These are phyloP conservation scores for Varecia variegata DNA, from an alignment of 2,797 vertebrate species.

Conservation along the genomic window DNA sequence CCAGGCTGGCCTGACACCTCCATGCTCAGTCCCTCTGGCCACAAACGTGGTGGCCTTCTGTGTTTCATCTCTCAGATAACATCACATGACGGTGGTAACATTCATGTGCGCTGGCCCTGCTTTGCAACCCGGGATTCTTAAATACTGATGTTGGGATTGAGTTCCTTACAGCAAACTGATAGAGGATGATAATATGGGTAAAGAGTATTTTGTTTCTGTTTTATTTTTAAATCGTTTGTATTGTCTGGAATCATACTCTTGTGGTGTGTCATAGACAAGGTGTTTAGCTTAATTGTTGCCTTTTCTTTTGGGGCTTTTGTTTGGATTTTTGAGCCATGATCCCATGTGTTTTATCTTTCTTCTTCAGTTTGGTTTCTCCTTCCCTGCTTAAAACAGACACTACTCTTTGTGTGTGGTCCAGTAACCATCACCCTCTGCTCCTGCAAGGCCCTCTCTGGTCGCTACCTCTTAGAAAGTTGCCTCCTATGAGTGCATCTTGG, in stretches of 20 bases:
- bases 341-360: background rate
- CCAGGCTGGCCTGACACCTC: background rate
- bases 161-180: background rate
- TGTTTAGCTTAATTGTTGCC: background rate
- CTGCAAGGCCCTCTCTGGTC: background rate
- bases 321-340: background rate
- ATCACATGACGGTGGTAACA: too few relatives aligned
- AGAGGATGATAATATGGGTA: background rate
- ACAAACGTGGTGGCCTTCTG: background rate
- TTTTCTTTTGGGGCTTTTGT: background rate
- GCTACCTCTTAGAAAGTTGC: background rate
- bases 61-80: background rate
- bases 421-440: background rate
- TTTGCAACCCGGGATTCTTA: background rate
- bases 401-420: background rate
- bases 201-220: background rate
- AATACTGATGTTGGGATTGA: background rate
- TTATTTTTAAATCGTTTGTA: background rate
- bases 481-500: background rate
- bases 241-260: background rate
- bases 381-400: background rate
- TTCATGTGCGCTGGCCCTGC: background rate
- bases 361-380: background rate
- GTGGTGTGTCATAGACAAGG: background rate
- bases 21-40: background rate